Evolutionary conservation across 2,797 vertebrate species (phyloP).

Genomic region (Brotula barbata): DNA sequence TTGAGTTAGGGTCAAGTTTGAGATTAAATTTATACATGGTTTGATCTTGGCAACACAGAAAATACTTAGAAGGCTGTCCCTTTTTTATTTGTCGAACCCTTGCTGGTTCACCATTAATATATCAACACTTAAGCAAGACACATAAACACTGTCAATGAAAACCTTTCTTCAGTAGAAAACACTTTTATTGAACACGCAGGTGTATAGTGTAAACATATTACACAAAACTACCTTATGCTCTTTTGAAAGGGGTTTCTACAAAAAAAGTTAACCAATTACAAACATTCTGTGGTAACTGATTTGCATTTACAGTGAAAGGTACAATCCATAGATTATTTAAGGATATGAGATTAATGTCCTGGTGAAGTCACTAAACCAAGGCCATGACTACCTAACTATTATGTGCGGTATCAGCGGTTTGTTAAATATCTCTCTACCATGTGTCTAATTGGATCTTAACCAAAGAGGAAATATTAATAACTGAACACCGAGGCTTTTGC

Average conservation of each 20-base stretch:
- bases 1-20: too few relatives aligned
- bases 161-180: background rate
- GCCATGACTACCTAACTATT: too few relatives aligned
- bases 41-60: too few relatives aligned
- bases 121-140: background rate
- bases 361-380: too few relatives aligned
- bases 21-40: too few relatives aligned
- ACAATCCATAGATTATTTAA: background rate
- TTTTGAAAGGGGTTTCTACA: background rate
- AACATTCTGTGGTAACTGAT: background rate
- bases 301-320: background rate
- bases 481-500: background rate
- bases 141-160: background rate
- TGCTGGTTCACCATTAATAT: background rate
- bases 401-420: too few relatives aligned
- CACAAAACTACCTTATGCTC: background rate
- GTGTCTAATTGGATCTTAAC: background rate
- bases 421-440: background rate
- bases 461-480: background rate
- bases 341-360: too few relatives aligned
- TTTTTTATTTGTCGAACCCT: too few relatives aligned
- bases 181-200: conserved; percentile 29
- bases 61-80: too few relatives aligned
- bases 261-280: background rate
- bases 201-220: background rate